Base-by-base conservation (phyloP, 1,140 invertebrate genomes). In the Aphelinus certus region DNA sequence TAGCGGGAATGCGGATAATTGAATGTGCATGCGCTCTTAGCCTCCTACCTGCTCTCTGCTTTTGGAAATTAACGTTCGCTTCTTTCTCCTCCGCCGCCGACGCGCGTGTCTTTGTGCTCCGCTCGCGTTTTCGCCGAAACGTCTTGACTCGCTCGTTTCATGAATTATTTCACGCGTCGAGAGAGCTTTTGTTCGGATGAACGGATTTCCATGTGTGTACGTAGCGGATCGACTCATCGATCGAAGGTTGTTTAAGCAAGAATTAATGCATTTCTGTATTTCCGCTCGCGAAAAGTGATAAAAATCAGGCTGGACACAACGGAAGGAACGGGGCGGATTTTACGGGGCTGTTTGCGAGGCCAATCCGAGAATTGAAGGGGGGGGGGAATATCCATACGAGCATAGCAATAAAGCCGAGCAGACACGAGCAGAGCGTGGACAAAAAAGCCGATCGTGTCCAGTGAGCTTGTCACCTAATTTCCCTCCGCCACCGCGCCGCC, bases 1-100 rank as follows among this genome's bases (percentile, higher is more conserved):
- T 55, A 53, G 4, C 51, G 49, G 49, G 69, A 71, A 71, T 71
- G 69, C 69, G 69, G 60, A 71, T 71, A 71, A 71, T 71, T 71
- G 58, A 71, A 71, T 63, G 69, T 71, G 43, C 68, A 56, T 46
- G 26, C 10, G 58, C 47, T 42, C 9, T 68, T 10, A 3, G 10
- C 6, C 10, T 1, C 26, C 7, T n/a, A 42, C 45, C 69, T 43
- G 7, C 10, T 46, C 48, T n/a, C 43, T 61, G 68, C 68, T 70
- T 51, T 71, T 51, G 49, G 48, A 71, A 63, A 71, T 63, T 62
- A 71, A 42, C 69, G 57, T 55, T 43, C 42, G 58, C 56, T 55
- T 63, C 58, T 63, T 63, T 71, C 49, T 1, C 3, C 1, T 47
- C 53, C 56, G 57, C 48, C n/a, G 47, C 7, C 63, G 48, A 65